Base-by-base conservation (phyloP, 1,140 invertebrate species). In the Oryctes rhinoceros region DNA sequence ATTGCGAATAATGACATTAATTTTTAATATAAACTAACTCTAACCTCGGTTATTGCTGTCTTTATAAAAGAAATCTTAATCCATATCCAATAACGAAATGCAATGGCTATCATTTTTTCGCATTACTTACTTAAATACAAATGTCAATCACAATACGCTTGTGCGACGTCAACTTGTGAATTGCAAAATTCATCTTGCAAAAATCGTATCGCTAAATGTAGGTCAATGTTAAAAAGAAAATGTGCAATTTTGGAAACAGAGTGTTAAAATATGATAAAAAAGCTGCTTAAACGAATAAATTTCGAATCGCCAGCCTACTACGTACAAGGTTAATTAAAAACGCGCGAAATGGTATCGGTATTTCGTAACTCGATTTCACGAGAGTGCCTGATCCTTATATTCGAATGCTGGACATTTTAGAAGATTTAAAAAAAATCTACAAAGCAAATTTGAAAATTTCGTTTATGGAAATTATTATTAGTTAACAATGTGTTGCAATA, bases 181-280 rank as follows among this genome's bases (percentile, higher is more conserved):
- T 59, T 59, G 53, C 53, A n/a, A 59, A 59, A 44, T 44, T 44
- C 5, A 44, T 44, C 5, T 44, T 44, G 5, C 9, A 44, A 5
- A 44, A 44, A 44, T 44, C 39, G 39, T 59, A 59, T 59, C 18
- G 15, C 3, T 18, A 2, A 18, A 59, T 59, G 15, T 59, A 18
- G 53, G 53, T 59, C 53, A 59, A 59, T 59, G 53, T 59, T n/a
- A 59, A 59, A 59, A 59, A 59, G 53, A 18, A 44, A 44, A 18
- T 59, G 53, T 18, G 53, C 53, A 59, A 18, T 59, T 59, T 59
- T 59, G 53, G n/a, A 59, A 59, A 59, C 53, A 18, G 39, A 5
- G 53, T 15, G 53, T 59, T 59, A 18, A 59, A 59, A 59, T 59
- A 18, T 59, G 18, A 59, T 59, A 59, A 59, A 59, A 59, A 59